Percentiles rank a stretch among this genome's conserved stretches.
phyloP scores from a whole-genome alignment of 1,140 invertebrate genomes.

The Drosophila repletoides region DNA sequence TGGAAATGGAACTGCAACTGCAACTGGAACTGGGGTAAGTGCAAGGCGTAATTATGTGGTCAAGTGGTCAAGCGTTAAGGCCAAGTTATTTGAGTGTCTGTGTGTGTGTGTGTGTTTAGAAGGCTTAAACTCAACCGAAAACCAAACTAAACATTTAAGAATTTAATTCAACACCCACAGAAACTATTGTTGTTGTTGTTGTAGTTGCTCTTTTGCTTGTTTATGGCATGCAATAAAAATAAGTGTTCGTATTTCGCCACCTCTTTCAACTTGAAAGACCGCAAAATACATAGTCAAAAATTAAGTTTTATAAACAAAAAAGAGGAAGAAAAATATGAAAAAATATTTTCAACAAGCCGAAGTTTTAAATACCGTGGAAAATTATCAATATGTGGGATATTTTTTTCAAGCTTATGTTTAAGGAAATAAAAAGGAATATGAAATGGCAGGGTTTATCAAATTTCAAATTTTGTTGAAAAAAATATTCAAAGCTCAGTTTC shows the following conservation, averaged over 20 bases:
- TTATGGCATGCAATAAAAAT: conserved; percentile 58
- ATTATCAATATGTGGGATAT: too few relatives aligned
- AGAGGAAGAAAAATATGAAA: not conserved
- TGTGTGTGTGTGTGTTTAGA: conserved; percentile 4
- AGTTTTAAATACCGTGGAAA: too few relatives aligned
- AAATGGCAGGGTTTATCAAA: too few relatives aligned
- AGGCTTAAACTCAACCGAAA: conserved; percentile 7
- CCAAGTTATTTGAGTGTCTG: conserved; percentile 12
- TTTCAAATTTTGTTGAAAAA: too few relatives aligned
- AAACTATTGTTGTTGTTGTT: conserved; percentile 17
- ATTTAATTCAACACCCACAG: conserved; percentile 36
- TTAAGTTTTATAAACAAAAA: conserved; percentile 38
- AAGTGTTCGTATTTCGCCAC: conserved; percentile 67
- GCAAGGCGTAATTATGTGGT: conserved; percentile 75
- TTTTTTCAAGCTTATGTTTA: too few relatives aligned
- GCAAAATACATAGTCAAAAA: conserved; percentile 61
- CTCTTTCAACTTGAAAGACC: conserved; percentile 50
- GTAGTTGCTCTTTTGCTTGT: conserved; percentile 32
- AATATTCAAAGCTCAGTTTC: too few relatives aligned
- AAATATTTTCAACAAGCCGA: conserved; percentile 8
- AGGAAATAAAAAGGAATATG: conserved; percentile 4
- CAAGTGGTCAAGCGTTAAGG: conserved; percentile 50
- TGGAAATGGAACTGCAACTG: not conserved
- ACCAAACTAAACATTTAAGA: conserved; percentile 18
- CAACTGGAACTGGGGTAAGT: conserved; percentile 47